Base-by-base conservation (phyloP, 1,140 invertebrate species). In the Teleogryllus occipitalis region DNA sequence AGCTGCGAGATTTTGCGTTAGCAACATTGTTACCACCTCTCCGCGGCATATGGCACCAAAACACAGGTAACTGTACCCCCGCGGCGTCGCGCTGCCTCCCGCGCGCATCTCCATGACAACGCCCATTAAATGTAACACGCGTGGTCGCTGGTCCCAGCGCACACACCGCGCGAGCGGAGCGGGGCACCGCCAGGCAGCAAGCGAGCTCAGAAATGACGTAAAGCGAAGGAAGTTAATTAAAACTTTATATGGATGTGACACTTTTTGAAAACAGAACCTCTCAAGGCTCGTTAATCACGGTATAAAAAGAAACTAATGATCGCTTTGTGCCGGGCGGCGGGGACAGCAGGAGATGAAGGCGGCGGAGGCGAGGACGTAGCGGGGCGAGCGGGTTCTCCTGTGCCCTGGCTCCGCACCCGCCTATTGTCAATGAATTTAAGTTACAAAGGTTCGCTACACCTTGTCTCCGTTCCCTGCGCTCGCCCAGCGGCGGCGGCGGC, bases 221-320 rank as follows among this genome's bases (percentile, higher is more conserved):
- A 65, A 65, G 18, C 54, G 54, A 65, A 65, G 54, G 18, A 65
- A 65, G 54, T 65, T 65, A 65, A 65, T 65, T 65, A 65, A 65
- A 65, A 65, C 54, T 65, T 65, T 65, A 65, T 65, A 65, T 65
- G 54, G 54, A 65, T 65, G 54, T 65, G 54, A 65, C 54, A 65
- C 54, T 65, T 65, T 65, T 65, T 65, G 54, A 65, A 65, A 65
- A 65, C 54, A 18, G 54, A 65, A 65, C 54, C 54, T 65, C 18
- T 65, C 54, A 65, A 65, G 54, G 54, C 54, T 65, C 54, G 54
- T 65, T 65, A 65, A 65, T 65, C 54, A 65, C 10, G 54, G 54
- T 65, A 65, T 65, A 65, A 65, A 65, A 65, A 65, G 54, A 65
- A 65, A 65, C 54, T 65, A 65, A 65, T 65, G 54, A 65, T 65